phyloP scores from a whole-genome alignment of 2,113 vertebrate species.

The Oriolus oriolus region DNA sequence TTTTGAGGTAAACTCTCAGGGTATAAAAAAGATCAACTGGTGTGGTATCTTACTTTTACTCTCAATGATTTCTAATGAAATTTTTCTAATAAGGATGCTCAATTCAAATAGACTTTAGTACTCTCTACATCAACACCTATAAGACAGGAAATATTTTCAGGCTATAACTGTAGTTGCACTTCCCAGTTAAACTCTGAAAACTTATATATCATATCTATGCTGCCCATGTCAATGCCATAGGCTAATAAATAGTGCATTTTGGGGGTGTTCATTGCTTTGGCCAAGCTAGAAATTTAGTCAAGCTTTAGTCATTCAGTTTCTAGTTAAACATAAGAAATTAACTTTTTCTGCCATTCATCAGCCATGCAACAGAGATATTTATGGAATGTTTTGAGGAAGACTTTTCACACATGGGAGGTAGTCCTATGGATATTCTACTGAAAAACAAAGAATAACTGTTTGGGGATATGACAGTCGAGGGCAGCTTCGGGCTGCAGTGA shows the following conservation, averaged over 20 bases:
- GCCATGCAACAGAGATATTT: neutral
- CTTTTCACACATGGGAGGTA: neutral
- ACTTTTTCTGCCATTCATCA: neutral
- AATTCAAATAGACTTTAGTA: neutral
- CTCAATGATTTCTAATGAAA: neutral
- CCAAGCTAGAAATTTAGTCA: neutral
- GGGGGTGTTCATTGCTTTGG: neutral
- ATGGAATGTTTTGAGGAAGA: neutral
- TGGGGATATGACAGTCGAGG: neutral
- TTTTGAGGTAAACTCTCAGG: neutral
- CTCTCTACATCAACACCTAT: neutral
- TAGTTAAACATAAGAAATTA: neutral
- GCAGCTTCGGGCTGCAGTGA: neutral
- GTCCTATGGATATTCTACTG: neutral
- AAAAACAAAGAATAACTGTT: neutral
- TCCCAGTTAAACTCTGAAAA: neutral
- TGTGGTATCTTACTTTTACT: neutral
- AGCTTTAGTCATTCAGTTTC: neutral
- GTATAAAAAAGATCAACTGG: neutral
- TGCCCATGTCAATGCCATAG: neutral
- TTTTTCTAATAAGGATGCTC: neutral
- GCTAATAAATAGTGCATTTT: neutral
- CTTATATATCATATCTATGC: neutral
- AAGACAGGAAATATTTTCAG: neutral
- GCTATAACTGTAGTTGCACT: neutral